Base-by-base conservation (phyloP, 1,140 invertebrate genomes). In the Parapsyche elsis region DNA sequence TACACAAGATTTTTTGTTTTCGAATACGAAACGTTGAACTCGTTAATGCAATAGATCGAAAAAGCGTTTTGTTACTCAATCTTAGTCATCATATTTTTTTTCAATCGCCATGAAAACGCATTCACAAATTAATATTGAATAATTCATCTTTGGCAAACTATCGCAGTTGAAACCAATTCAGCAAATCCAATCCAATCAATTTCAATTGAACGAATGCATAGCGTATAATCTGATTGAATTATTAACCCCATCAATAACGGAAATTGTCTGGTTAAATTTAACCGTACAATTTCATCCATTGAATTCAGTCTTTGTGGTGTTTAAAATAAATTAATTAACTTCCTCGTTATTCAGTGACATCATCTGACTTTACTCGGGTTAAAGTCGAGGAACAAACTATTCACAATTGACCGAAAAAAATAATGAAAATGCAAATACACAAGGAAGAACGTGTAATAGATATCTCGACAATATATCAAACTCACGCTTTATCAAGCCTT, bases 401-500 rank as follows among this genome's bases (percentile, higher is more conserved):
- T 64, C 21, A 26, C 23, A 67, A 67, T 26, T 12, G 7, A 67
- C 24, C 7, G 9, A 19, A 19, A 19, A 9, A 19, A 19, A 67
- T 9, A 30, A 26, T 2, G 21, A 67, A 67, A 67, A 67, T 23
- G 19, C 24, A 67, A 67, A 67, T 67, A 67, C 64, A 67, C 64
- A 67, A 67, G 64, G 64, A 67, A 67, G 64, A 67, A n/a, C 64
- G 24, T 30, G 24, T 26, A 67, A 30, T 67, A n/a, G 24, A 24
- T 26, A 67, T 67, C 64, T 67, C 9, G 21, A 26, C 21, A 67
- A 67, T 67, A 67, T 26, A 67, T 67, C 64, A 67, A 67, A 67
- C 57, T 61, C 57, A 61, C 64, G 64, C 64, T 67, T 67, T 67
- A 67, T 67, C 64, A 67, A 67, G 21, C 10, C 24, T 67, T 30